Base-by-base conservation (phyloP, 2,797 vertebrate species). In the Xenops minutus region DNA sequence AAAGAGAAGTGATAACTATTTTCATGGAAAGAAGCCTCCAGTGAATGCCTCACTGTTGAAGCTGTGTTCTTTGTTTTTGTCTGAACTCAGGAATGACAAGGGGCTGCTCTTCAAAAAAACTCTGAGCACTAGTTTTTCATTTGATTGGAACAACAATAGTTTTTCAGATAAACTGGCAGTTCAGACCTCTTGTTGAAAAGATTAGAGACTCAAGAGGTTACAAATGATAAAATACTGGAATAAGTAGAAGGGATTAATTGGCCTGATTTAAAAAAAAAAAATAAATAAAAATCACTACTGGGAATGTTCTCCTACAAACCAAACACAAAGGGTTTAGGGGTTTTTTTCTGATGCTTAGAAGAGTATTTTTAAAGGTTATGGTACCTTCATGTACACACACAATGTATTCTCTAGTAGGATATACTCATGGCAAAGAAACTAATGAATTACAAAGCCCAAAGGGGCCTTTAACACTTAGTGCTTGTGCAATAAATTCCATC, bases 1-100 rank as follows among this genome's bases (percentile, higher is more conserved):
- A 88, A 92, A 96, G 85, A 95, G 84, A 79, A 97, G 41, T 82
- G 95, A 96, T 97, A 94, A 95, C 93, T 96, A 81, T 96, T 97
- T 97, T 95, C 87, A 95, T 51, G 89, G 91, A 90, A 96, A 96
- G 94, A 97, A 93, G 72, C 93, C 94, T 97, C 89, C 69, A 96
- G 88, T 92, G 96, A 96, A 92, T 1, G 37, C 59, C 66, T 79
- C 59, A 30, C 51, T 85, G 75, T 49, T 62, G 26, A 85, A 94
- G 66, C 44, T 51, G 72, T 46, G 56, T 62, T 96, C 92, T 92
- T 89, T 80, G 75, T 71, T 97, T 95, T 92, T 74, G 52, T 95
- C 86, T 89, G 84, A 97, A 91, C 71, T 93, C 48, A 26, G 76
- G 77, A 92, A 89, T 11, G 66, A 95, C 59, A 92, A 96, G 87